Conservation (phyloP, 2,888 invertebrate species). For the Halictus ligatus region DNA sequence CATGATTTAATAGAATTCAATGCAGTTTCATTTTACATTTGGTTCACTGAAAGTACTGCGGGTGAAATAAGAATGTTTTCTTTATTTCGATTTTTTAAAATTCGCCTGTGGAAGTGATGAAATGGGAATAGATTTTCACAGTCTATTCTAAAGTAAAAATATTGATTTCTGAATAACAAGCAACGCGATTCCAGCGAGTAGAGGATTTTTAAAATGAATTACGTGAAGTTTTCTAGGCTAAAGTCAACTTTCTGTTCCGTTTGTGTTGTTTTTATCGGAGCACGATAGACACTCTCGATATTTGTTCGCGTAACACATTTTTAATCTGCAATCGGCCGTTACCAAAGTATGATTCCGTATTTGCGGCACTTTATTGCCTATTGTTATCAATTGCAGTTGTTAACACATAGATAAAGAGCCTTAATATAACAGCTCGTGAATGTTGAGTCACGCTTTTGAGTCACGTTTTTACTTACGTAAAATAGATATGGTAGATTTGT, state of each 20-base stretch:
- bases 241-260: background rate
- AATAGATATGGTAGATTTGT: background rate
- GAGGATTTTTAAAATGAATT: background rate
- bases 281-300: background rate
- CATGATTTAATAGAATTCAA: background rate
- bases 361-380: constrained; percentile 57
- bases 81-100: background rate
- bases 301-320: background rate
- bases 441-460: background rate
- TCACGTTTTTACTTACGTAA: no score
- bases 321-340: constrained; percentile 32
- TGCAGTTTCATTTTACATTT: background rate
- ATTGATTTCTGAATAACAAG: background rate
- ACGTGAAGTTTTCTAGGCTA: background rate
- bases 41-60: background rate
- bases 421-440: constrained; percentile 35
- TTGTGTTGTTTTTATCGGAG: constrained; percentile 13
- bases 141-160: background rate
- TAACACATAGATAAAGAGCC: constrained; percentile 47
- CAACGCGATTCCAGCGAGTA: no score
- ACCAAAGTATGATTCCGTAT: constrained; percentile 39
- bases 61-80: background rate
- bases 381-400: constrained; percentile 64
- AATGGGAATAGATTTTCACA: background rate
- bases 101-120: background rate